These are phyloP conservation scores for Epinephelus moara DNA, from an alignment of 2,113 vertebrate species.

Conservation along the genomic window DNA sequence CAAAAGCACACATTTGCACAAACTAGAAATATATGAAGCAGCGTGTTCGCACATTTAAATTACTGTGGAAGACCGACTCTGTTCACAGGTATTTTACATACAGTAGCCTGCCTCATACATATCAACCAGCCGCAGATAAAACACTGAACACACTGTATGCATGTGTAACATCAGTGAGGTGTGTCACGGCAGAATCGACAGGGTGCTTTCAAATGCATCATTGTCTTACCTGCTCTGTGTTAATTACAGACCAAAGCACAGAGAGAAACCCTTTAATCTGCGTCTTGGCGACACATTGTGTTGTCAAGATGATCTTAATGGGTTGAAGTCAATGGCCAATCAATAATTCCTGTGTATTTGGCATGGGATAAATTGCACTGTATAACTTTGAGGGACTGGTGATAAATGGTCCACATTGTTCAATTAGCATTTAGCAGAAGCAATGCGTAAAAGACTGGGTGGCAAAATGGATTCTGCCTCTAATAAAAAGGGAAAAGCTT, in stretches of 20 bases:
- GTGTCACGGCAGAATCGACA: not conserved
- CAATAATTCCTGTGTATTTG: constrained; percentile 21
- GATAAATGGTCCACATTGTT: constrained; percentile 44
- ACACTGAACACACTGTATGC: constrained; percentile 14
- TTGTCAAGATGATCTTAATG: constrained; percentile 33
- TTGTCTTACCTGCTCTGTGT: constrained; percentile 16
- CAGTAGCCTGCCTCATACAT: constrained; percentile 29
- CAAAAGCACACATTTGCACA: constrained; percentile 60
- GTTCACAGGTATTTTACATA: constrained; percentile 43
- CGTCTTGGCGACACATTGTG: not conserved
- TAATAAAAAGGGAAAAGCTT: constrained; percentile 8
- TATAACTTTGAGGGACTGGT: constrained; percentile 22
- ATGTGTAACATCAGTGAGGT: constrained; percentile 13
- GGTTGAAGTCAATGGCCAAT: constrained; percentile 35
- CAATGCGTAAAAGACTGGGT: not conserved
- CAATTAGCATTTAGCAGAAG: constrained; percentile 32
- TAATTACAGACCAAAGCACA: constrained; percentile 29
- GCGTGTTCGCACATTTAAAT: constrained; percentile 49
- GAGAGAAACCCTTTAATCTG: constrained; percentile 6
- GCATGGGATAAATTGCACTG: constrained; percentile 37
- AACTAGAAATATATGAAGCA: constrained; percentile 42
- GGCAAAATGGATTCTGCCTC: constrained; percentile 17
- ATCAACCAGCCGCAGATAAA: constrained; percentile 35
- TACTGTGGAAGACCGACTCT: constrained; percentile 29
- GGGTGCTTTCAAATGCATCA: constrained; percentile 27